A percentile compares a stretch with the other conserved stretches of the same genome.
Evolutionary conservation across 2,888 invertebrate genomes (phyloP).

Genomic region (Troglohyphantes excavatus): DNA sequence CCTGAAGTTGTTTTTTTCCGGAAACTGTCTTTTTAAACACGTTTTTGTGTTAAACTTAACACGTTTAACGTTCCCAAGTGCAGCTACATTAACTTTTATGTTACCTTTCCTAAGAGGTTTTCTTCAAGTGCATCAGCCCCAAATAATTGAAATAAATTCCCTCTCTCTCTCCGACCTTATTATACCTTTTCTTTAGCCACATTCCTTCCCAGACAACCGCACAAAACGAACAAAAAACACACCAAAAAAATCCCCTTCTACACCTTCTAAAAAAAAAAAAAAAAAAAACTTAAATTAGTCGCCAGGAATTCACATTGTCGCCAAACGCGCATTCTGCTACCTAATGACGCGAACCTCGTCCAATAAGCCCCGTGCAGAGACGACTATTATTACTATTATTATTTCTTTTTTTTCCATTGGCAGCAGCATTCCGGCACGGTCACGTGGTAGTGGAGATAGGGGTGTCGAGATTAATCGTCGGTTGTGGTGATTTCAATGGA

Average conservation of each 20-base stretch:
- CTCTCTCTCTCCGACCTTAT: too few relatives aligned
- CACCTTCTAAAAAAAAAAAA: too few relatives aligned
- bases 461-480: constrained; percentile 42
- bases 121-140: background rate
- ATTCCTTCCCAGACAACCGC: background rate
- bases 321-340: constrained; percentile 4
- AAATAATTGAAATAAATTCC: constrained; percentile 60
- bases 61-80: too few relatives aligned
- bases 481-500: constrained; percentile 50
- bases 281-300: constrained; percentile 35
- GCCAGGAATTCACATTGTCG: constrained; percentile 50
- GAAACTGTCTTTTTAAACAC: too few relatives aligned
- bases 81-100: too few relatives aligned
- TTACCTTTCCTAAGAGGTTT: too few relatives aligned
- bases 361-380: background rate
- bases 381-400: constrained; percentile 15
- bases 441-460: background rate
- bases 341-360: background rate
- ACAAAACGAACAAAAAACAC: constrained; percentile 23
- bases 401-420: background rate
- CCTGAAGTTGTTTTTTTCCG: too few relatives aligned
- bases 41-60: too few relatives aligned
- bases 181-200: background rate
- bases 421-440: background rate
- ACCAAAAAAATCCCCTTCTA: constrained; percentile 50